A percentile compares a stretch with the other conserved stretches of the same genome.
These are phyloP conservation scores for Sebastes iracundus DNA, from an alignment of 2,797 vertebrate genomes.

Conservation along the genomic window DNA sequence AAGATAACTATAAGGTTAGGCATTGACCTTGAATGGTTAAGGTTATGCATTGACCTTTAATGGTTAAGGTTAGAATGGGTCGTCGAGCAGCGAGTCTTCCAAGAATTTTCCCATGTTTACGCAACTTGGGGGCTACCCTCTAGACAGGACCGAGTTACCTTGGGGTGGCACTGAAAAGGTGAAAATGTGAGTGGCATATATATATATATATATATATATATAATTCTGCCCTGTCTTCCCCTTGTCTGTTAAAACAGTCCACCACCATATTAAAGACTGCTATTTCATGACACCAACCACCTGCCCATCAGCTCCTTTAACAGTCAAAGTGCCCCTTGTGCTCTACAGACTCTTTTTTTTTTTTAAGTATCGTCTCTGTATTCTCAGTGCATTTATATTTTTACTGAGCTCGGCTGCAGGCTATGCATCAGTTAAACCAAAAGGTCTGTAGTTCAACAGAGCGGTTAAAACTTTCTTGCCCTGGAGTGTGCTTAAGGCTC, in stretches of 20 bases:
- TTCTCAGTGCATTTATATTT: not conserved
- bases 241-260: not conserved
- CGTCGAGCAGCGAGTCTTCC: too few species aligned
- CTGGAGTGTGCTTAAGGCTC: not conserved
- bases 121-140: too few species aligned
- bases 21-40: too few species aligned
- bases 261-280: not conserved
- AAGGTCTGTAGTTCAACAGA: slow-evolving; percentile 5
- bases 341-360: not conserved
- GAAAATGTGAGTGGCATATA: too few species aligned
- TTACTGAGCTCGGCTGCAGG: slow-evolving; percentile 9
- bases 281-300: not conserved
- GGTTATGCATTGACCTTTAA: too few species aligned
- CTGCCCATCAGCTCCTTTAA: not conserved
- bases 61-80: too few species aligned
- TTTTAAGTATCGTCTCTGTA: not conserved
- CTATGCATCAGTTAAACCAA: slow-evolving; percentile 8
- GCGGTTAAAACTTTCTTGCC: slow-evolving; percentile 8
- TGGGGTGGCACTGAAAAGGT: not conserved
- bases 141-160: too few species aligned
- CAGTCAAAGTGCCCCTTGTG: not conserved
- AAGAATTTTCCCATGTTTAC: too few species aligned
- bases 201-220: too few species aligned
- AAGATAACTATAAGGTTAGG: too few species aligned
- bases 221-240: not conserved